A percentile compares a stretch with the other conserved stretches of the same genome.
These are phyloP conservation scores for Dryadula phaetusa DNA, from an alignment of 2,888 invertebrate species.

Conservation along the genomic window DNA sequence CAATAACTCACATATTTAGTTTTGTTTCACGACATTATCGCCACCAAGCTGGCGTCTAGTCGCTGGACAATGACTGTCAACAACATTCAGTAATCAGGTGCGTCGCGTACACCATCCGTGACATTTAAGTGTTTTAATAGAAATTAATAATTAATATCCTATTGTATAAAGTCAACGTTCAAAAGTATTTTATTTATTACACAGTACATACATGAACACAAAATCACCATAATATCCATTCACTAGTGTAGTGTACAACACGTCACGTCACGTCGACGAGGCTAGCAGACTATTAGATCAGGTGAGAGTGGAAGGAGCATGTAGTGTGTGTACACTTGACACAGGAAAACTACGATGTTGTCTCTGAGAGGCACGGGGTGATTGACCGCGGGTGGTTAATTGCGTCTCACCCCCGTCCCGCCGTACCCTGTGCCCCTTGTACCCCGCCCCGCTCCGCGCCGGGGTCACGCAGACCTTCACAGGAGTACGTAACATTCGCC, in stretches of 20 bases:
- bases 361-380: constrained; percentile 59
- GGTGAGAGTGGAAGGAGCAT: background rate
- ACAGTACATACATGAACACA: background rate
- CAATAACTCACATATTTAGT: constrained; percentile 4
- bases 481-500: constrained; percentile 63
- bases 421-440: constrained; percentile 35
- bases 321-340: constrained; percentile 24
- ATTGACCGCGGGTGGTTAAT: constrained; percentile 76
- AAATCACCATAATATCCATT: background rate
- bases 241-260: background rate
- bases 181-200: background rate
- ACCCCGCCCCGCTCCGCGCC: constrained; percentile 46
- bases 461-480: constrained; percentile 73
- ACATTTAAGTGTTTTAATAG: background rate
- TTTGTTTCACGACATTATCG: background rate
- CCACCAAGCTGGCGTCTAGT: background rate
- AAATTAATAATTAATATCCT: background rate
- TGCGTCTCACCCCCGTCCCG: constrained; percentile 56
- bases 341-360: constrained; percentile 36
- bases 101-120: background rate
- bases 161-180: background rate
- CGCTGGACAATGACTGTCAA: background rate
- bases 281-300: background rate
- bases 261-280: background rate
- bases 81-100: background rate